phyloP scores from a whole-genome alignment of 2,888 invertebrate species.

The Hololepta plana region DNA sequence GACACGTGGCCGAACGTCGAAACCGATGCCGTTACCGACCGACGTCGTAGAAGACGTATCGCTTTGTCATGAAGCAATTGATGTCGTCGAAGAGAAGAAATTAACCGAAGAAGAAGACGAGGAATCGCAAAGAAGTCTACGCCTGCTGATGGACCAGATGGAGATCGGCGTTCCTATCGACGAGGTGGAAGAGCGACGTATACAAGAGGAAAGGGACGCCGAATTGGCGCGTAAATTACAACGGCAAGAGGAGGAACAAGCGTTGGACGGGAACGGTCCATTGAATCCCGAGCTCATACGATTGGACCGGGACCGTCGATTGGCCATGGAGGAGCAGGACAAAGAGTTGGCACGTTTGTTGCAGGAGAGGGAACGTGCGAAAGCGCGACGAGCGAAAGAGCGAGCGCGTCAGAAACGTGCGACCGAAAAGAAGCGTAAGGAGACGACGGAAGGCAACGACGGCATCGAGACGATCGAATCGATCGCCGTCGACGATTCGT shows the following conservation, averaged over 20 bases:
- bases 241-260: constrained; percentile 47
- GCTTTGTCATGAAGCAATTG: too few relatives aligned
- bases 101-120: not conserved
- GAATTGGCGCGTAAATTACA: constrained; percentile 59
- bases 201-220: constrained; percentile 56
- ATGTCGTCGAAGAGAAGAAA: constrained; percentile 12
- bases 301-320: constrained; percentile 39
- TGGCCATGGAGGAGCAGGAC: constrained; percentile 66
- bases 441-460: constrained; percentile 21
- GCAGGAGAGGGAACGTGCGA: constrained; percentile 55
- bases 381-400: constrained; percentile 50
- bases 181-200: constrained; percentile 22
- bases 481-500: constrained; percentile 29
- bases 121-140: constrained; percentile 7
- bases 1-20: too few relatives aligned
- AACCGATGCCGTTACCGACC: constrained; percentile 22
- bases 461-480: constrained; percentile 16
- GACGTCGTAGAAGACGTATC: constrained; percentile 3
- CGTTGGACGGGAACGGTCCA: constrained; percentile 22
- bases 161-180: constrained; percentile 30
- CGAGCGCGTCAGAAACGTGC: too few relatives aligned
- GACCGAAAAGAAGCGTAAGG: constrained; percentile 30
- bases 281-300: too few relatives aligned
- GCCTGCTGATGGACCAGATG: constrained; percentile 16
- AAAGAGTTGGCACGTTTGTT: constrained; percentile 58